Percentiles rank a stretch among this genome's conserved stretches.
These are phyloP conservation scores for Clanis bilineata DNA, from an alignment of 2,888 invertebrate genomes.

Conservation along the genomic window DNA sequence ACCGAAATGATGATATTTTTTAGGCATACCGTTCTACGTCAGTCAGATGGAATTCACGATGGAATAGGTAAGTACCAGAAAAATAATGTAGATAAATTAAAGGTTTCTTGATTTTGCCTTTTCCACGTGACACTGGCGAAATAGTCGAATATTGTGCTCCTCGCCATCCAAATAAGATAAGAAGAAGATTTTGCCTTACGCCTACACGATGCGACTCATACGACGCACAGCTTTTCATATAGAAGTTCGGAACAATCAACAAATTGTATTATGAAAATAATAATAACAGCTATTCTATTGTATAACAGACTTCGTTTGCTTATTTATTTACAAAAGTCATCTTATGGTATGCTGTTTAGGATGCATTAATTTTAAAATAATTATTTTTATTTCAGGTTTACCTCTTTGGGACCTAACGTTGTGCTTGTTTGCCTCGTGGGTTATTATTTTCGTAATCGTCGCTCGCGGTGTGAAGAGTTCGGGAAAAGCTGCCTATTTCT, in stretches of 20 bases:
- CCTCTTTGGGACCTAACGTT: constrained; percentile 87
- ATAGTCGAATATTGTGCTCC: too few relatives aligned
- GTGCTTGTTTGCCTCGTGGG: constrained; percentile 86
- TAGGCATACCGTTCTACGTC: constrained; percentile 52
- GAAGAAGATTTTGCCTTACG: too few relatives aligned
- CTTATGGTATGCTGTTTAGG: neutral
- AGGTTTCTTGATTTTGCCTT: too few relatives aligned
- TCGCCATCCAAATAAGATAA: too few relatives aligned
- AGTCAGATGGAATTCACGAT: constrained; percentile 50
- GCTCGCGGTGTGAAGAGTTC: constrained; percentile 89
- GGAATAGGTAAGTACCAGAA: constrained; percentile 50
- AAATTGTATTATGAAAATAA: too few relatives aligned
- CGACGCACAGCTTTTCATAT: too few relatives aligned
- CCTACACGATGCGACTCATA: too few relatives aligned
- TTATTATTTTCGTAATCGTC: constrained; percentile 86
- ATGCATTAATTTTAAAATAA: neutral
- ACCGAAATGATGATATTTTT: neutral
- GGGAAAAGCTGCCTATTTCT: constrained; percentile 92
- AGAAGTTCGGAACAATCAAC: too few relatives aligned
- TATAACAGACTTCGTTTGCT: too few relatives aligned
- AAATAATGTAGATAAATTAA: too few relatives aligned
- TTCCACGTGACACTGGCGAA: too few relatives aligned
- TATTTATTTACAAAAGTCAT: neutral
- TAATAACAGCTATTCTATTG: too few relatives aligned
- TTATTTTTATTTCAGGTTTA: constrained; percentile 48